Conservation (phyloP, 2,797 vertebrate genomes). For the Euthynnus affinis region DNA sequence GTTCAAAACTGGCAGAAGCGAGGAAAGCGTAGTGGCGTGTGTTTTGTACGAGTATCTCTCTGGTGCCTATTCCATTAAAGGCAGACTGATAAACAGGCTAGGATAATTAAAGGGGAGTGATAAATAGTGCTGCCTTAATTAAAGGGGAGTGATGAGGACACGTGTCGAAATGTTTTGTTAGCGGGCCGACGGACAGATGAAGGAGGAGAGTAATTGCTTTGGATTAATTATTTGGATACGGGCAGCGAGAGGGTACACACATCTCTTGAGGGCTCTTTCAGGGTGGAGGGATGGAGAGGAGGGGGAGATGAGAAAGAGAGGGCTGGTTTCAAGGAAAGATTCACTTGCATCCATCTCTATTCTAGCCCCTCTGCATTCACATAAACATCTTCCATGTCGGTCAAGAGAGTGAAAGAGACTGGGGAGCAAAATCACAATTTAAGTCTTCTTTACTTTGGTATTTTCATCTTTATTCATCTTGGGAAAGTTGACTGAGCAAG, state of each 20-base stretch:
- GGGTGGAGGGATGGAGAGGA: conserved; percentile 73
- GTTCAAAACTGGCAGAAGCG: conserved; percentile 82
- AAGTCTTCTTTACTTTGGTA: conserved; percentile 42
- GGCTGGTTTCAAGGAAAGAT: conserved; percentile 59
- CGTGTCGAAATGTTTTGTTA: conserved; percentile 91
- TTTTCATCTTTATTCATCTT: conserved; percentile 47
- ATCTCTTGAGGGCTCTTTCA: conserved; percentile 84
- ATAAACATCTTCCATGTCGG: conserved; percentile 30
- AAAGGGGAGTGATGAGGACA: conserved; percentile 91
- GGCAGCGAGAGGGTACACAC: conserved; percentile 84
- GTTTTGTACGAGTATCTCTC: conserved; percentile 85
- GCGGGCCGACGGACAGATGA: conserved; percentile 88
- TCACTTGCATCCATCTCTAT: conserved; percentile 53
- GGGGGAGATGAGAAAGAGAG: conserved; percentile 59
- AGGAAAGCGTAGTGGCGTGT: conserved; percentile 77
- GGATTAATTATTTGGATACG: conserved; percentile 91
- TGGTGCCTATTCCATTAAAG: conserved; percentile 88
- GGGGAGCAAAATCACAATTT: conserved; percentile 37
- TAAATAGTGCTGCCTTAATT: conserved; percentile 89
- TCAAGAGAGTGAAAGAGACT: conserved; percentile 12
- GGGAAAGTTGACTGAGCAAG: conserved; percentile 26
- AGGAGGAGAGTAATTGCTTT: conserved; percentile 91
- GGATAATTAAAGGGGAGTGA: conserved; percentile 90
- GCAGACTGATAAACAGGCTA: conserved; percentile 88
- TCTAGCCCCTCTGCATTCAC: conserved; percentile 39